A percentile compares a stretch with the other conserved stretches of the same genome.
Evolutionary conservation across 2,888 invertebrate species (phyloP).

Genomic region (Callosobruchus maculatus): DNA sequence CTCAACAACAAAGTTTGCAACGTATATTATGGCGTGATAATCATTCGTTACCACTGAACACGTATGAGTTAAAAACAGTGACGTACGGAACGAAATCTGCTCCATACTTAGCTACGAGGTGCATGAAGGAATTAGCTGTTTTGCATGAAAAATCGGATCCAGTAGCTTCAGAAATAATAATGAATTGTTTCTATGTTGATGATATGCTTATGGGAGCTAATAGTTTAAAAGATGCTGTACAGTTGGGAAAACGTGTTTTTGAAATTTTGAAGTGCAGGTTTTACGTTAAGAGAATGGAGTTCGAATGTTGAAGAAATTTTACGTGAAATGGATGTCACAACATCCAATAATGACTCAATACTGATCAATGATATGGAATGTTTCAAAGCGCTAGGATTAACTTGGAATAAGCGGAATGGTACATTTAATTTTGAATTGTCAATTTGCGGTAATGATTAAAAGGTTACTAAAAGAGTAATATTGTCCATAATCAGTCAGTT

Average conservation of each 20-base stretch:
- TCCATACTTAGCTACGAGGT: conserved; percentile 8
- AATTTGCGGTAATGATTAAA: too few species aligned
- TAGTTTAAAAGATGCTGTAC: conserved; percentile 3
- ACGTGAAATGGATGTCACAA: conserved; percentile 2
- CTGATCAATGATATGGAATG: conserved; percentile 4
- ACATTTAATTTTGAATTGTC: background rate
- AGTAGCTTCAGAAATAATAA: conserved; percentile 4
- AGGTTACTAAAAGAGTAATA: conserved; percentile 6
- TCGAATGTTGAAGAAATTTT: conserved; percentile 7
- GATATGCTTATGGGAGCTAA: conserved; percentile 10
- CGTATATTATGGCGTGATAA: conserved; percentile 8
- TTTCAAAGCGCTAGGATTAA: conserved; percentile 9
- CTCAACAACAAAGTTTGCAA: conserved; percentile 9
- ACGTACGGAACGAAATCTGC: conserved; percentile 10
- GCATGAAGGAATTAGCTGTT: conserved; percentile 9
- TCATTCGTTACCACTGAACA: background rate
- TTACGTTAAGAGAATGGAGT: conserved; percentile 5
- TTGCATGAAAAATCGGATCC: conserved; percentile 1
- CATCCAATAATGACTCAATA: too few species aligned
- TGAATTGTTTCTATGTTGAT: too few species aligned
- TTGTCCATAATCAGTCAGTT: conserved; percentile 10
- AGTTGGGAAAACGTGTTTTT: conserved; percentile 1
- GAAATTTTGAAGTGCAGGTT: conserved; percentile 2
- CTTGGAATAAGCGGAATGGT: conserved; percentile 4
- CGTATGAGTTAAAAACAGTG: conserved; percentile 9